Percentiles rank a stretch among this genome's conserved stretches.
phyloP scores from a whole-genome alignment of 2,888 invertebrate genomes.

The Cynaeus angustus region DNA sequence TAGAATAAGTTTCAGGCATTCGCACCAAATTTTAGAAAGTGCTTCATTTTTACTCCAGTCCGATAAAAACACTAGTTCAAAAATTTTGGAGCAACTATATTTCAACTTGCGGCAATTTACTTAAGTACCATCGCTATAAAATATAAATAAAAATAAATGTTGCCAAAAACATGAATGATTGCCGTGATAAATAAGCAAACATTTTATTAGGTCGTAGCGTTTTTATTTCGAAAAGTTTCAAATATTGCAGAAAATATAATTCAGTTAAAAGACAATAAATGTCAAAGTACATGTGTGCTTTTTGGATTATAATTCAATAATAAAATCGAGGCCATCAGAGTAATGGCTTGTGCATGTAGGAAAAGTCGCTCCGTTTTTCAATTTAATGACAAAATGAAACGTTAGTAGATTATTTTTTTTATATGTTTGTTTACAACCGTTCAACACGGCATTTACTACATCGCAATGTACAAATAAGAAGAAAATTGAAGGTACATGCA shows the following conservation, averaged over 20 bases:
- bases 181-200: slow-evolving; percentile 28
- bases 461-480: too few species aligned
- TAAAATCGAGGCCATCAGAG: not conserved
- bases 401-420: too few species aligned
- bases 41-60: not conserved
- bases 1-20: too few species aligned
- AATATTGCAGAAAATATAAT: slow-evolving; percentile 21
- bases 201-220: slow-evolving; percentile 28
- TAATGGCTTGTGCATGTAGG: not conserved
- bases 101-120: slow-evolving; percentile 21
- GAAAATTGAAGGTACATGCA: too few species aligned
- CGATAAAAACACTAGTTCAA: not conserved
- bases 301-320: slow-evolving; percentile 7
- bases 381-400: not conserved
- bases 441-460: too few species aligned
- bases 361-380: not conserved
- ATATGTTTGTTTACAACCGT: too few species aligned
- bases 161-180: slow-evolving; percentile 37
- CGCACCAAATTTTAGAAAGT: not conserved
- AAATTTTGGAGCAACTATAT: not conserved
- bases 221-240: slow-evolving; percentile 20
- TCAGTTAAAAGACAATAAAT: slow-evolving; percentile 22
- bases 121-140: slow-evolving; percentile 35
- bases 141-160: slow-evolving; percentile 37
- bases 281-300: slow-evolving; percentile 3